These are phyloP conservation scores for Gorsachius goisagi DNA, from an alignment of 2,113 vertebrate species.

Conservation along the genomic window DNA sequence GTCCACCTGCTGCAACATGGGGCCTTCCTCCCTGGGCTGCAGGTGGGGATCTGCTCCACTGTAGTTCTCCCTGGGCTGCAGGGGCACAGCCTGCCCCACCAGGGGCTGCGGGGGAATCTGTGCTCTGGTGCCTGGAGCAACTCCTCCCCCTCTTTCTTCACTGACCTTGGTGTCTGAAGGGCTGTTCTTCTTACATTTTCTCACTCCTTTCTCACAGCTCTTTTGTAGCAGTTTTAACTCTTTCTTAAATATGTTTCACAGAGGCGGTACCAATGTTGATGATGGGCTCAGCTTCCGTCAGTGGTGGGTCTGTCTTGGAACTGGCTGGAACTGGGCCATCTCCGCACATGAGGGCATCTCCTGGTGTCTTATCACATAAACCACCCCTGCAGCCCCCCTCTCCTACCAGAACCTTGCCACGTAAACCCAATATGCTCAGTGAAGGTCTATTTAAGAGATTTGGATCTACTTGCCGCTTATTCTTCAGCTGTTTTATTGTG, in stretches of 20 bases:
- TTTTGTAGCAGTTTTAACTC: background rate
- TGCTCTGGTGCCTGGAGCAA: accelerated
- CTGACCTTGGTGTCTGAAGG: background rate
- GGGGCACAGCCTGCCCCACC: too few species aligned
- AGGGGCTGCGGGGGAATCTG: background rate
- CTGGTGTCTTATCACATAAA: background rate
- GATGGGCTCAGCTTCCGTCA: background rate
- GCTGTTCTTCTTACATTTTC: background rate
- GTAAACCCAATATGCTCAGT: accelerated
- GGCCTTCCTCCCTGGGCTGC: too few species aligned
- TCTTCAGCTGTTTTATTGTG: background rate
- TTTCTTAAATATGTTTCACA: background rate
- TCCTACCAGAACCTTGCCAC: background rate
- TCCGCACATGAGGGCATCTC: too few species aligned
- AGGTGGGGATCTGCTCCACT: background rate
- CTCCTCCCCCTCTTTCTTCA: background rate
- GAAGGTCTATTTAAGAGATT: background rate
- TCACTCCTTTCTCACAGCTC: background rate
- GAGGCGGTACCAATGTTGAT: background rate
- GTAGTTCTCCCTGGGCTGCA: accelerated
- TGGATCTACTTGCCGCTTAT: background rate
- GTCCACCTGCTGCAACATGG: background rate
- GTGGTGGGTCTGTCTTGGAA: background rate
- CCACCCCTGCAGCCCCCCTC: background rate
- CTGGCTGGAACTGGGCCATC: background rate